Base-by-base conservation (phyloP, 1,140 invertebrate species). In the Drosophila ananassae region DNA sequence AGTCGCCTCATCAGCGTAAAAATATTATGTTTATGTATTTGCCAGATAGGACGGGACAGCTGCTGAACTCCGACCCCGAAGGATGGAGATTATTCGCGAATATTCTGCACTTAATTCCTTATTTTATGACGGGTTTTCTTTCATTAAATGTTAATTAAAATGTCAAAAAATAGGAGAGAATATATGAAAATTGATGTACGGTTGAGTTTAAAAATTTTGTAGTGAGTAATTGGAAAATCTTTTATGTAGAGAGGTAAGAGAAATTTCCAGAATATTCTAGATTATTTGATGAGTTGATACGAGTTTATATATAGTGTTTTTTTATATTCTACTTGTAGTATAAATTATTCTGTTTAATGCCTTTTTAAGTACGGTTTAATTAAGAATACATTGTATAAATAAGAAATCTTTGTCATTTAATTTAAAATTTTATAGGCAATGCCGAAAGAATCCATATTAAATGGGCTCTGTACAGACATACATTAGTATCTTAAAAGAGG, bases 71-170 rank as follows among this genome's bases (percentile, higher is more conserved):
- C 39, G 24, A 21, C 22, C 34, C 3, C 37, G 55, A 32, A 30
- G 17, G 30, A 51, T 24, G 67, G 30, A 25, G 51, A 24, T 17
- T 2, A 34, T 73, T 73, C 68, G 44, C 13, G 57, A 73, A 73
- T 39, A 17, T 39, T 44, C 32, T 10, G 17, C 12, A 37, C 7
- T 13, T 32, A 28, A 24, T 66, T 22, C 7, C 37, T 12, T 1
- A 34, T 47, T 62, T 56, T 48, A 37, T 12, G 41, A 2, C 7
- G 8, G 22, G 3, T 39, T 10, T 28, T 53, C 10, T 8, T 28
- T 48, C 30, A 44, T 12, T 21, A 21, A 47, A 30, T 21, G 30
- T 24, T 32, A 69, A 17, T 69, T 39, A 47, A 69, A 13, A 24
- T 21, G 0, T 9, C 2, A n/a, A 17, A 24, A 53, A 12, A 10